Evolutionary conservation across 2,113 vertebrate genomes (phyloP).

Genomic region (Phaetusa simplex): DNA sequence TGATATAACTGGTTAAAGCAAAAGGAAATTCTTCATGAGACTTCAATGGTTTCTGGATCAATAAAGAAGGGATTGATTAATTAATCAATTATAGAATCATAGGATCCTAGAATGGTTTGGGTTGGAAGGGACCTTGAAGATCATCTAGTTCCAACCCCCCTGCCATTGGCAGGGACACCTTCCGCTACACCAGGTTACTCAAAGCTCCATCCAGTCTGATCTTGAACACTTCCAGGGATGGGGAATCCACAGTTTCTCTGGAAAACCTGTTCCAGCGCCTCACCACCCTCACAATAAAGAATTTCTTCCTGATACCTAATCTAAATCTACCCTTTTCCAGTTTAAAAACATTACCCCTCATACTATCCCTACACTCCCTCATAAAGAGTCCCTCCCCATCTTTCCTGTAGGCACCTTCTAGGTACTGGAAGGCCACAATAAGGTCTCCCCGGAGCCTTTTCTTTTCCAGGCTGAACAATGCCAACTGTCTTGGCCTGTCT

Average conservation of each 20-base stretch:
- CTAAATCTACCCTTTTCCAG: neutral
- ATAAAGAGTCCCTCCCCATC: neutral
- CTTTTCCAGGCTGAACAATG: neutral
- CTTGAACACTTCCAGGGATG: neutral
- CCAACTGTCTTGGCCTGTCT: neutral
- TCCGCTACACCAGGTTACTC: neutral
- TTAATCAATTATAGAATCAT: neutral
- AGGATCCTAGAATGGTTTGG: neutral
- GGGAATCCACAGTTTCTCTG: neutral
- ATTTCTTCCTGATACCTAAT: neutral
- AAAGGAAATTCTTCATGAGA: neutral
- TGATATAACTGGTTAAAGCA: neutral
- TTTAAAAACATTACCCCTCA: neutral
- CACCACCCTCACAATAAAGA: neutral
- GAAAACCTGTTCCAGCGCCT: neutral
- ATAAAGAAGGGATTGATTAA: neutral
- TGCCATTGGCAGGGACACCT: neutral
- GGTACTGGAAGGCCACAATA: neutral
- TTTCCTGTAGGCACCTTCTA: neutral
- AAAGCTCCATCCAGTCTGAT: neutral
- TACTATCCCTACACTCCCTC: neutral
- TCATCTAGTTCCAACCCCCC: neutral
- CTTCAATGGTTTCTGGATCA: neutral
- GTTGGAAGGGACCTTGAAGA: neutral
- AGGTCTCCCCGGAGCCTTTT: neutral